Evolutionary conservation across 2,113 vertebrate species (phyloP).

Genomic region (Nyctereutes procyonoides): DNA sequence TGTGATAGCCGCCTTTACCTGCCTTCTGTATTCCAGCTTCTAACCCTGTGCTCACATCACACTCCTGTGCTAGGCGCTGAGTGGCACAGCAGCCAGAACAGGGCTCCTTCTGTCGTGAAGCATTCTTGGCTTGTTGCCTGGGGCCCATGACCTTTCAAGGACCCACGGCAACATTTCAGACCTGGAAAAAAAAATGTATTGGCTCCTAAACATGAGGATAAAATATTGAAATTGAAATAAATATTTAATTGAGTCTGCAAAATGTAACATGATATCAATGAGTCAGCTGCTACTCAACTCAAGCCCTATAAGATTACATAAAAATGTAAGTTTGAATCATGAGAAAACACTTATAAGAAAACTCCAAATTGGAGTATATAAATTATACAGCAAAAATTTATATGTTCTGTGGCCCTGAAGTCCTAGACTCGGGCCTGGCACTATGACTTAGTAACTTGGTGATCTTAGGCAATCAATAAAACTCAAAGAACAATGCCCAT

Average conservation of each 20-base stretch:
- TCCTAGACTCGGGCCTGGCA: not conserved
- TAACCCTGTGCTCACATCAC: not conserved
- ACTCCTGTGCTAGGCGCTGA: not conserved
- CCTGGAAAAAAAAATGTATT: not conserved
- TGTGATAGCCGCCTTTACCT: not conserved
- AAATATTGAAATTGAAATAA: conserved; percentile 48
- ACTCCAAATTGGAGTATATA: conserved; percentile 39
- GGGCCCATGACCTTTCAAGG: not conserved
- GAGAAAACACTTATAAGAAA: not conserved
- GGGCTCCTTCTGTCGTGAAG: not conserved
- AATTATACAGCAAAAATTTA: conserved; percentile 9
- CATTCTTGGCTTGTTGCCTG: not conserved
- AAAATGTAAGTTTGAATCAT: conserved; percentile 9
- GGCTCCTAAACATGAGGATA: conserved; percentile 17
- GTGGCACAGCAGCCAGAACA: fast-evolving
- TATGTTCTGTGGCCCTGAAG: not conserved
- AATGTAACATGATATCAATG: not conserved
- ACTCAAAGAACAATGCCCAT: not conserved
- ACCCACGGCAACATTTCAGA: not conserved
- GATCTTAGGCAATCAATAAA: not conserved
- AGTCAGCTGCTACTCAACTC: not conserved
- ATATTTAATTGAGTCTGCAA: conserved; percentile 57
- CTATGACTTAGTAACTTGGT: not conserved
- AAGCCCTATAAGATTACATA: not conserved
- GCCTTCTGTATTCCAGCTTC: not conserved